phyloP scores from a whole-genome alignment of 2,797 vertebrate genomes.

The Onychomys torridus region DNA sequence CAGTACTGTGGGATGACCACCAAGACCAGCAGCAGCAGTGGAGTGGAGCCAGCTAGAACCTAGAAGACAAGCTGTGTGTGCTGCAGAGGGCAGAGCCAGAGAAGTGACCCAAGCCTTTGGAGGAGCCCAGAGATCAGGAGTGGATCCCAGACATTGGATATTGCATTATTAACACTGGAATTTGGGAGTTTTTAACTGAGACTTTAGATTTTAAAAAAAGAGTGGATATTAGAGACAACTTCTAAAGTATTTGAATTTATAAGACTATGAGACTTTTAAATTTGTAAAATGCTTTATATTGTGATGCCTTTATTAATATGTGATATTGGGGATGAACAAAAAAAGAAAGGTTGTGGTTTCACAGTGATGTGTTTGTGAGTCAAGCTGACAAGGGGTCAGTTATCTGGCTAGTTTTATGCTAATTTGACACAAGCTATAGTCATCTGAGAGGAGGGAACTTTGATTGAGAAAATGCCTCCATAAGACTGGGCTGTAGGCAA shows the following conservation, averaged over 20 bases:
- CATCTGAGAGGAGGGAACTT: background rate
- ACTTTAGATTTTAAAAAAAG: background rate
- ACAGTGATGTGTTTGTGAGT: too few relatives aligned
- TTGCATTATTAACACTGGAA: background rate
- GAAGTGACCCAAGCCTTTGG: background rate
- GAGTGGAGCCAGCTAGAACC: too few relatives aligned
- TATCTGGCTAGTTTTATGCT: background rate
- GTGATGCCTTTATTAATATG: background rate
- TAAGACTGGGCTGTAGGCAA: background rate
- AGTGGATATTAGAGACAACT: background rate
- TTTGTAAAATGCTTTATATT: background rate
- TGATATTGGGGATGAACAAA: background rate
- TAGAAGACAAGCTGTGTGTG: background rate
- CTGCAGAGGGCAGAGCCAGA: background rate
- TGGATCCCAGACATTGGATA: background rate
- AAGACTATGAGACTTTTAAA: background rate
- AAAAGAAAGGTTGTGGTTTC: background rate
- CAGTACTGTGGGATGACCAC: fast-evolving
- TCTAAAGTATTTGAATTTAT: background rate
- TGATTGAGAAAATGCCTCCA: background rate
- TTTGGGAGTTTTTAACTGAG: background rate
- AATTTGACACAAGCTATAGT: background rate
- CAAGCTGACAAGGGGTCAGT: background rate
- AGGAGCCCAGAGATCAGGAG: background rate
- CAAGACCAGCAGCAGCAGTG: background rate